These are phyloP conservation scores for Chydorus sphaericus DNA, from an alignment of 2,888 invertebrate genomes.

Conservation along the genomic window DNA sequence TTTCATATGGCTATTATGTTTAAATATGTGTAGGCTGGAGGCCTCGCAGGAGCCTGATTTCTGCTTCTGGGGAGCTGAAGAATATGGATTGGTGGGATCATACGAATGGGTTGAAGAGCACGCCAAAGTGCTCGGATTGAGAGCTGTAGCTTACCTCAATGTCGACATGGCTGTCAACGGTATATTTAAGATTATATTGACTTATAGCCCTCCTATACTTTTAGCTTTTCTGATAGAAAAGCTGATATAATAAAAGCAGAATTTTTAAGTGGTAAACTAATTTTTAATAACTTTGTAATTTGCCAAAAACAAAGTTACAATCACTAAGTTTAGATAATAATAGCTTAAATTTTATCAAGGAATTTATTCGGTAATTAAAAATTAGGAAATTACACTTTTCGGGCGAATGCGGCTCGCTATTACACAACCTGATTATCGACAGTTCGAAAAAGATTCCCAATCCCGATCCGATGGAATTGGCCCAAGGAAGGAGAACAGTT, in stretches of 20 bases:
- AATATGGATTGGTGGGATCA: conserved; percentile 23
- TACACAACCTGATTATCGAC: conserved; percentile 27
- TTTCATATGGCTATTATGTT: background rate
- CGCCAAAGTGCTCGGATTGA: conserved; percentile 12
- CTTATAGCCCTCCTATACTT: too few species aligned
- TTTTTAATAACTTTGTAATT: too few species aligned
- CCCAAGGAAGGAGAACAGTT: conserved; percentile 22
- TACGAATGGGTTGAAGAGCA: conserved; percentile 28
- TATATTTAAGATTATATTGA: too few species aligned
- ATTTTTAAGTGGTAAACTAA: too few species aligned
- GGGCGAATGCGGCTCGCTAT: too few species aligned
- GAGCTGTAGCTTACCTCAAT: conserved; percentile 23
- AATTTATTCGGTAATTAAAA: too few species aligned
- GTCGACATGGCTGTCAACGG: conserved; percentile 22
- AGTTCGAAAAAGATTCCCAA: conserved; percentile 28
- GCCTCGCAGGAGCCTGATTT: conserved; percentile 28
- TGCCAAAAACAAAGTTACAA: too few species aligned
- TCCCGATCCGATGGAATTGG: conserved; percentile 24
- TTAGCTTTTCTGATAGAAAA: too few species aligned
- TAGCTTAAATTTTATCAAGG: too few species aligned
- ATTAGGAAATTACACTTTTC: too few species aligned
- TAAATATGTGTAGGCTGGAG: conserved; percentile 35
- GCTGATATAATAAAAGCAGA: too few species aligned
- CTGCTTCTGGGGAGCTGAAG: conserved; percentile 15
- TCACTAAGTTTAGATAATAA: too few species aligned